Percentiles rank a stretch among this genome's conserved stretches.
These are phyloP conservation scores for Apus apus DNA, from an alignment of 2,113 vertebrate genomes.

Conservation along the genomic window DNA sequence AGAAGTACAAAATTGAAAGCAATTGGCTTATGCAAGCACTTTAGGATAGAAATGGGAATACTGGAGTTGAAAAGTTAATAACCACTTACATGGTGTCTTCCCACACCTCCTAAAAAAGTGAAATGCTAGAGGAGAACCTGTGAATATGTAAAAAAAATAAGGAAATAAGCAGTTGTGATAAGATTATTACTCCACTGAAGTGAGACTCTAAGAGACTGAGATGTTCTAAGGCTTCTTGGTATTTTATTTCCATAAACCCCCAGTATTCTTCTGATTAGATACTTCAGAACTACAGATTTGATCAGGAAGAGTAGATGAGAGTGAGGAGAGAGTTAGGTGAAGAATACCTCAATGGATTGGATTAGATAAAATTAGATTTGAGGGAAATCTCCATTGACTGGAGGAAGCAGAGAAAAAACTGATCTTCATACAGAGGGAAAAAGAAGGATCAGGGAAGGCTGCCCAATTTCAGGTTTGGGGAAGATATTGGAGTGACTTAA, in stretches of 20 bases:
- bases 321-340: neutral
- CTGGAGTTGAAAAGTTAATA: neutral
- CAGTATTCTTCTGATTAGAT: neutral
- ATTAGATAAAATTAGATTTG: neutral
- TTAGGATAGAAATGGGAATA: neutral
- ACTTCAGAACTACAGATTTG: neutral
- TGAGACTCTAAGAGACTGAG: neutral
- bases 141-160: neutral
- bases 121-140: neutral
- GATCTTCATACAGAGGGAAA: neutral
- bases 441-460: neutral
- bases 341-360: neutral
- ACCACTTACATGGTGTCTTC: neutral
- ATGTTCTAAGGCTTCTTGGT: neutral
- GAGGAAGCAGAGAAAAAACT: neutral
- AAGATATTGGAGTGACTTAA: neutral
- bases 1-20: neutral
- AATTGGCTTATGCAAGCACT: neutral
- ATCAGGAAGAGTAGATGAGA: neutral
- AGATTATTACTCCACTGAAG: neutral
- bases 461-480: neutral
- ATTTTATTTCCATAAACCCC: neutral
- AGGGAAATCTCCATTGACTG: neutral
- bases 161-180: neutral
- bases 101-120: rapidly evolving